A percentile compares a stretch with the other conserved stretches of the same genome.
These are phyloP conservation scores for Harpalus rufipes DNA, from an alignment of 2,888 invertebrate species.

Conservation along the genomic window DNA sequence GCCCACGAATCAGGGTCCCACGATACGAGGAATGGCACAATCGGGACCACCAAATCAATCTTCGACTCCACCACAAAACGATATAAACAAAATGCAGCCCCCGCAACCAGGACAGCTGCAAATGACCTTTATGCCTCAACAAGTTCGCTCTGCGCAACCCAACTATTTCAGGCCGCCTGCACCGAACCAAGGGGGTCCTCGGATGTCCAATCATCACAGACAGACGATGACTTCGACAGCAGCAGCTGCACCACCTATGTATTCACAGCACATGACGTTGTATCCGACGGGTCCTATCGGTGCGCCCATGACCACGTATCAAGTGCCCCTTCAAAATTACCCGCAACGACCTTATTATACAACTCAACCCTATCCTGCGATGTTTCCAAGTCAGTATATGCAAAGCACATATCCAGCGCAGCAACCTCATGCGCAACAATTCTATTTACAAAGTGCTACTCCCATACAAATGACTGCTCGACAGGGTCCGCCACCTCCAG, in stretches of 20 bases:
- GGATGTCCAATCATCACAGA: conserved; percentile 64
- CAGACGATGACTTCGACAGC: conserved; percentile 62
- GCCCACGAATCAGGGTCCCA: conserved; percentile 74
- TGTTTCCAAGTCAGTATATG: conserved; percentile 69
- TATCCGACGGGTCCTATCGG: conserved; percentile 59
- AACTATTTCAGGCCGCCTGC: conserved; percentile 50
- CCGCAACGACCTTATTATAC: conserved; percentile 65
- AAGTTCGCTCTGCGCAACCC: conserved; percentile 41
- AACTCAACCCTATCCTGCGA: conserved; percentile 52
- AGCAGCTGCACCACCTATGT: conserved; percentile 63
- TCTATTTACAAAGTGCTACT: conserved; percentile 35
- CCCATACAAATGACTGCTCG: conserved; percentile 59
- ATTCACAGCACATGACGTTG: conserved; percentile 56
- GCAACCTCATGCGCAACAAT: conserved; percentile 55
- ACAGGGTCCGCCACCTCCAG: conserved; percentile 69
- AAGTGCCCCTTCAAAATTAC: conserved; percentile 46
- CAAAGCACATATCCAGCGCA: conserved; percentile 61
- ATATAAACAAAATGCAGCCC: conserved; percentile 74
- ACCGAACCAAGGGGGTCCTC: conserved; percentile 58
- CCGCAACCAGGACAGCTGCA: conserved; percentile 71
- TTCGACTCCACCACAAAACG: conserved; percentile 76
- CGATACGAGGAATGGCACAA: conserved; percentile 74
- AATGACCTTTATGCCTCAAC: conserved; percentile 69
- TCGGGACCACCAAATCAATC: conserved; percentile 76
- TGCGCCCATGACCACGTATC: conserved; percentile 53